Evolutionary conservation across 1,140 invertebrate species (phyloP).

Genomic region (Harpegnathos saltator): DNA sequence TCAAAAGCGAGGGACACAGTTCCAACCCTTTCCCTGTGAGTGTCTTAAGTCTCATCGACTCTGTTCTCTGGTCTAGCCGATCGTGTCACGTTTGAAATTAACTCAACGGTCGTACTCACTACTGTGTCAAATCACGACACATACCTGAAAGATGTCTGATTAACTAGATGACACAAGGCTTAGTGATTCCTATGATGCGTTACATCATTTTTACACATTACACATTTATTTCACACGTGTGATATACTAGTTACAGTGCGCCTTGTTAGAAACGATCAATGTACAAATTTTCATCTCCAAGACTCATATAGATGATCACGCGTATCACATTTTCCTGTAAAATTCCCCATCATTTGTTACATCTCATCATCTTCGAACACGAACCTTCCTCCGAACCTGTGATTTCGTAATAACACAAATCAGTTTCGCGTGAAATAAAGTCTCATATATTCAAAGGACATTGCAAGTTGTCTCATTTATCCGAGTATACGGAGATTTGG

Average conservation of each 20-base stretch:
- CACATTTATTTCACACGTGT: constrained; percentile 62
- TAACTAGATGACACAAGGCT: background rate
- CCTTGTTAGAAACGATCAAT: constrained; percentile 33
- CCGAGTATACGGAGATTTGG: no score
- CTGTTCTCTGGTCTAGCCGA: no score
- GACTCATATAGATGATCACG: background rate
- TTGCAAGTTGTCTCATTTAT: background rate
- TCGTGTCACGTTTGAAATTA: no score
- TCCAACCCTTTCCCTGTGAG: no score
- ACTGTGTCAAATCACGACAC: no score
- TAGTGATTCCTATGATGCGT: background rate
- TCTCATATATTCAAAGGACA: background rate
- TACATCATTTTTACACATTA: constrained; percentile 5
- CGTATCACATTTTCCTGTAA: background rate
- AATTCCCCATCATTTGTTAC: no score
- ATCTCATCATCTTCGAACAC: no score
- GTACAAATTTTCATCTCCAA: constrained; percentile 10
- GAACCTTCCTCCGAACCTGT: background rate
- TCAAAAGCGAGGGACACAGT: no score
- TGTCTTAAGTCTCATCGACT: no score
- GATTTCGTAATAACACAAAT: constrained; percentile 17
- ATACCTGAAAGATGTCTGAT: no score
- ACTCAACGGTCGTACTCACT: no score
- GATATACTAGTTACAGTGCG: constrained; percentile 53
- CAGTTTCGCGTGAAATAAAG: background rate